Conservation (phyloP, 2,888 invertebrate species). For the Lamellibrachia columna region DNA sequence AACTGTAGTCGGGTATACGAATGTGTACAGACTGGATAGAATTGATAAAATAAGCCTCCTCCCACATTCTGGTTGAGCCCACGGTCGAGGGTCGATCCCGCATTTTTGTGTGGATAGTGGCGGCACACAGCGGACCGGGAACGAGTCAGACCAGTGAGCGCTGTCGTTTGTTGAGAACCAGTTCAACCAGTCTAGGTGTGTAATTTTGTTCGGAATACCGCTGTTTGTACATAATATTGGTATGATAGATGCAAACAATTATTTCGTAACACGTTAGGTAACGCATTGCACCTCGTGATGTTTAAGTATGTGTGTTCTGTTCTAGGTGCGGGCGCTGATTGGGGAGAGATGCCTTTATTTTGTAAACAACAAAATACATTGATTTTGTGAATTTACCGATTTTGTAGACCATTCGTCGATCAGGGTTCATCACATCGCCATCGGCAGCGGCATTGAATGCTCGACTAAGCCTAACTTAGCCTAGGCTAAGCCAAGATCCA, state of each 20-base stretch:
- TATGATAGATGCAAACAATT: background rate
- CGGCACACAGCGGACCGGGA: background rate
- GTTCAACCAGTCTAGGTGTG: background rate
- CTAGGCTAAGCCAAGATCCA: no score
- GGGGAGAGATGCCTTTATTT: background rate
- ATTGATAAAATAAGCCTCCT: no score
- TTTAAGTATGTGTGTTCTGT: background rate
- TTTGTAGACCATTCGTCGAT: no score
- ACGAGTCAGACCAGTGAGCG: background rate
- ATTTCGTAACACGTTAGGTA: background rate
- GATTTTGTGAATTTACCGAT: background rate
- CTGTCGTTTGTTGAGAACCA: background rate
- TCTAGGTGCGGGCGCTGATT: background rate
- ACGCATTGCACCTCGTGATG: background rate
- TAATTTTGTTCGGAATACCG: background rate
- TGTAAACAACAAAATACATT: background rate
- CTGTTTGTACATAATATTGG: background rate
- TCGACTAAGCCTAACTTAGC: no score
- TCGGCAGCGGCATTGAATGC: no score
- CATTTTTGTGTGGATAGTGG: background rate
- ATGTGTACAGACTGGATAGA: no score
- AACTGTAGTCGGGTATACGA: no score
- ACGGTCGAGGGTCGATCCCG: no score
- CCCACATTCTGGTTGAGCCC: no score
- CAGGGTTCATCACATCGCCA: no score